Base-by-base conservation (phyloP, 2,113 vertebrate genomes). In the Cynoglossus semilaevis region DNA sequence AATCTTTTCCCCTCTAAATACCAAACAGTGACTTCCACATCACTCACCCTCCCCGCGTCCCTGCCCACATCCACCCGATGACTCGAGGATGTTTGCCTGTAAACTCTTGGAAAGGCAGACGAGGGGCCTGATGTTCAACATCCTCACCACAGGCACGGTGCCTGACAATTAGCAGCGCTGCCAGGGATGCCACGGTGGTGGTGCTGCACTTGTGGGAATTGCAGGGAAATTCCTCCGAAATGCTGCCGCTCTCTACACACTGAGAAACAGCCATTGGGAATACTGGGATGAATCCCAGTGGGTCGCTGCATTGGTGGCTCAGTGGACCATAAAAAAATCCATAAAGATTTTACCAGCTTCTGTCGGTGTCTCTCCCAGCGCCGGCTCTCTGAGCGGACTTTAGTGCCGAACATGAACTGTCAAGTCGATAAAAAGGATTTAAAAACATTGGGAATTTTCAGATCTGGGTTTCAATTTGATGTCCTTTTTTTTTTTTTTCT, bases 301-400 rank as follows among this genome's bases (percentile, higher is more conserved):
- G 44, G 44, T 8, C 8, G 44, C 44, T 17, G 44, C 17, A 14
- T 48, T 18, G 46, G 46, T 49, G 22, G 47, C 10, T 19, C 13
- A 34, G 15, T 35, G 48, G 15, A 50, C 48, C 22, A 50, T 35
- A 35, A 50, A 50, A 50, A n/a, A 35, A 50, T n/a, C 15, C 47
- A 34, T 49, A 49, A 34, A 34, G 22, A 34, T 34, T 45, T 49
- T 49, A 50, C 22, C 48, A 50, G 15, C 48, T 6, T 19, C 22
- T 50, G 48, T 29, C 48, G 8, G 48, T 34, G 2, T 50, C 14
- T 34, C n/a, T n/a, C 13, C 48, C 29, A 18, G 14, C 48, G 3
- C 9, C 29, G 18, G 22, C 19, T 49, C 47, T 49, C 22, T 34
- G 2, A 17, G 29, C 48, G 9, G 13, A n/a, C 3, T 13, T 19